Evolutionary conservation across 2,888 invertebrate genomes (phyloP), one percentile per base, ranked within the genome.

Genomic region (Melieria omissa): DNA sequence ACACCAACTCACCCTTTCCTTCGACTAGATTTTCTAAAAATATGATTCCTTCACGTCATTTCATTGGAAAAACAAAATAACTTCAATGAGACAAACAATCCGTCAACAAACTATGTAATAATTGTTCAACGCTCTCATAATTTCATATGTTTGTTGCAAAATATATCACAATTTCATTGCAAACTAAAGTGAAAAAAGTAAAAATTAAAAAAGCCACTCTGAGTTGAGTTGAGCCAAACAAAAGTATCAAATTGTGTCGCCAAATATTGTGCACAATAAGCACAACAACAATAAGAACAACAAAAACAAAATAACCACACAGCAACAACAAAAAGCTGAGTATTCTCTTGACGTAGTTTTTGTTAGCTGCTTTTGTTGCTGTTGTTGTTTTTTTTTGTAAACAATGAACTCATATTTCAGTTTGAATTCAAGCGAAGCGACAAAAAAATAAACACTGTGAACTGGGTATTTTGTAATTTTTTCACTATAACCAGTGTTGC

Each of bases 351-450:
- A 16, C 16, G 16, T 2, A 16, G 16, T 16, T 16, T 16, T 16
- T 16, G 16, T 54, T 44, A 70, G 46, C 63, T 74, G 72, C 66
- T 52, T 52, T 14, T 52, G 12, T 52, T 52, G 49, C 3, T 49
- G 2, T 49, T 12, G 4, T 52, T 52, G 9, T 52, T 52, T 52
- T 5, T 5, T 52, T 52, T 71, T 73, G 65, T 72, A 73, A 62
- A 70, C 67, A 71, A 74, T 73, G 73, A 65, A 70, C 70, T 74
- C 75, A 76, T 74, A 74, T 74, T 70, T 76, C 75, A 74, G 70
- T 76, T 76, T 72, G 67, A 74, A 76, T 76, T 73, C 74, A 74
- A 70, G 69, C 60, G 64, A 52, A 52, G 52, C 12, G 14, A 52
- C 6, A 12, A 52, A 29, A 3, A 52, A 52, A 52, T 52, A 52